These are phyloP conservation scores for Drosophila rellima DNA, from an alignment of 2,888 invertebrate genomes.

Conservation along the genomic window DNA sequence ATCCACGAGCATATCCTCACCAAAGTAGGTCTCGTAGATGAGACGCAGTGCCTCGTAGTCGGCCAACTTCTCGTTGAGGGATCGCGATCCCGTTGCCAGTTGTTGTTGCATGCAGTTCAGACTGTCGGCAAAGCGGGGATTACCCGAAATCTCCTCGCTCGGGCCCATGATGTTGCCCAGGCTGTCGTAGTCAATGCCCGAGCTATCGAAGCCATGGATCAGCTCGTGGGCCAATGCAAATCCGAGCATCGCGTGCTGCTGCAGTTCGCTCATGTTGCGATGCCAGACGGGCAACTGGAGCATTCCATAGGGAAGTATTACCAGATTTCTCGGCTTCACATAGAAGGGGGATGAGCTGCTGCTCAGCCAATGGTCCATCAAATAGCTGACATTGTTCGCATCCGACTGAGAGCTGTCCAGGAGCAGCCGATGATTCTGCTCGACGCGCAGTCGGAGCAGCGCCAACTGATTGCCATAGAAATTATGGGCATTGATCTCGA, in stretches of 20 bases:
- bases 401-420: conserved; percentile 31
- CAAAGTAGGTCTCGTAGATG: conserved; percentile 79
- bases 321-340: conserved; percentile 78
- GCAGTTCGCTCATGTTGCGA: conserved; percentile 72
- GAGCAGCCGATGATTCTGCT: conserved; percentile 65
- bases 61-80: conserved; percentile 82
- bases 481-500: conserved; percentile 67
- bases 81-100: conserved; percentile 74
- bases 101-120: conserved; percentile 81
- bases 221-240: conserved; percentile 83
- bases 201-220: conserved; percentile 82
- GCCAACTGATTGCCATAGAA: conserved; percentile 83
- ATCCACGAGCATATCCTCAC: conserved; percentile 42
- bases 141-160: conserved; percentile 78
- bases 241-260: conserved; percentile 79
- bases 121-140: conserved; percentile 72
- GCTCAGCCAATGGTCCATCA: conserved; percentile 69
- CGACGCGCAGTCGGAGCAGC: conserved; percentile 69
- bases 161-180: conserved; percentile 83
- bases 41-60: conserved; percentile 83
- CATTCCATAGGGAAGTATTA: conserved; percentile 80
- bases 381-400: conserved; percentile 56
- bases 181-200: conserved; percentile 83
- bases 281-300: conserved; percentile 81
- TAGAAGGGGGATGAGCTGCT: conserved; percentile 83